Evolutionary conservation across 1,140 invertebrate genomes (phyloP), one percentile per base, ranked within the genome.

Genomic region (Drosophila eugracilis): DNA sequence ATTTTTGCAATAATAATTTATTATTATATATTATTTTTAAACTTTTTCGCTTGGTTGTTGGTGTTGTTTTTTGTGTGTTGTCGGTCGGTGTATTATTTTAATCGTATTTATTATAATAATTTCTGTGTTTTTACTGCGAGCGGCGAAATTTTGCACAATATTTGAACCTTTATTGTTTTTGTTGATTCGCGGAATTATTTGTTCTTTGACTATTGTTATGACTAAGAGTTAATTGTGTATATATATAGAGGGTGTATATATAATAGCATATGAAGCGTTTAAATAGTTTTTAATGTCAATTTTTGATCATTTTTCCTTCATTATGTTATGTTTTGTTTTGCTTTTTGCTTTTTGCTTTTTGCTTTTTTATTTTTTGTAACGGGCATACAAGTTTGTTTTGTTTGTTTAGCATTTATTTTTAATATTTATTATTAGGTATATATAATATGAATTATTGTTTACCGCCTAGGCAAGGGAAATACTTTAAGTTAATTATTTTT

Each of bases 1-100:
- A 63, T 70, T 86, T 85, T 80, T 74, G 78, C 81, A 85, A 85
- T 85, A 86, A 85, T 85, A 86, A 85, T 85, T 85, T 86, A 86
- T 83, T 72, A 70, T 75, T 85, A 80, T 86, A 74, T 85, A 81
- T 86, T 86, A 86, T 74, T 85, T 79, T 86, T 86, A 86, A 85
- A 85, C 77, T 86, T 81, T 53, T 78, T 83, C 75, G 72, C 75
- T 72, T 85, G 32, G 28, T 30, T 53, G 34, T 36, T 75, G 59
- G 47, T 74, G 36, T 55, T 50, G 36, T 47, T 49, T 42, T 34
- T 58, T 41, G 41, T 50, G 54, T 37, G 47, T 21, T 60, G 57
- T 62, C 50, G 36, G 52, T 55, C 59, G 52, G 39, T 60, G 60
- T 80, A 66, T 80, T 59, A 70, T 77, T 86, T 73, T 66, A 66